phyloP scores from a whole-genome alignment of 1,140 invertebrate genomes.

The Drosophila murphyi region DNA sequence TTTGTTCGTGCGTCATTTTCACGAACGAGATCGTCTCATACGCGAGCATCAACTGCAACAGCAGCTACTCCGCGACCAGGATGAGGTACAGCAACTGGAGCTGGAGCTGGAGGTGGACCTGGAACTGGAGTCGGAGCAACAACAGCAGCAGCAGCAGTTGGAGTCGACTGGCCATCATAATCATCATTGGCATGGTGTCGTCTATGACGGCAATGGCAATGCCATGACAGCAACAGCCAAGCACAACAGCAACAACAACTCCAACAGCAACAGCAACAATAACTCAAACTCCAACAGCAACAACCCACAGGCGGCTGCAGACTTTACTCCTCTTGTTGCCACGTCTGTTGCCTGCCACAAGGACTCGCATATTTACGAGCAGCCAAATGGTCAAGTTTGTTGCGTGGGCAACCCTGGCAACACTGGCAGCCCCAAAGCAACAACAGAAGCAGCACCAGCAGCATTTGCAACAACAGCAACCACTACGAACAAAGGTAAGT shows the following conservation, averaged over 20 bases:
- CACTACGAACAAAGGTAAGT: slow-evolving; percentile 70
- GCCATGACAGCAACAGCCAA: slow-evolving; percentile 37
- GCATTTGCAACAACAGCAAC: neutral
- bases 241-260: slow-evolving; percentile 4
- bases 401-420: slow-evolving; percentile 34
- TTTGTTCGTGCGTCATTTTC: slow-evolving; percentile 78
- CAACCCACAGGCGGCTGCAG: neutral
- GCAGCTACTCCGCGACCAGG: slow-evolving; percentile 68
- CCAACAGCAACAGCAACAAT: neutral
- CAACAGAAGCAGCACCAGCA: slow-evolving; percentile 1
- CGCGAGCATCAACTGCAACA: slow-evolving; percentile 82
- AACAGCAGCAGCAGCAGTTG: slow-evolving; percentile 26
- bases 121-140: slow-evolving; percentile 9
- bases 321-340: neutral
- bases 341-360: slow-evolving; percentile 29
- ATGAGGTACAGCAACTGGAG: slow-evolving; percentile 49
- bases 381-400: slow-evolving; percentile 53
- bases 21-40: slow-evolving; percentile 83
- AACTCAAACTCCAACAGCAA: neutral
- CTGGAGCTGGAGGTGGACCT: slow-evolving; percentile 12
- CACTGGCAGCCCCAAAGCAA: slow-evolving; percentile 28
- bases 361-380: slow-evolving; percentile 70
- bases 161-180: slow-evolving; percentile 69
- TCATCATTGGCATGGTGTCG: slow-evolving; percentile 80
- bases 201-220: slow-evolving; percentile 71